phyloP scores from a whole-genome alignment of 1,140 invertebrate genomes.

The Tetragonula clypearis region DNA sequence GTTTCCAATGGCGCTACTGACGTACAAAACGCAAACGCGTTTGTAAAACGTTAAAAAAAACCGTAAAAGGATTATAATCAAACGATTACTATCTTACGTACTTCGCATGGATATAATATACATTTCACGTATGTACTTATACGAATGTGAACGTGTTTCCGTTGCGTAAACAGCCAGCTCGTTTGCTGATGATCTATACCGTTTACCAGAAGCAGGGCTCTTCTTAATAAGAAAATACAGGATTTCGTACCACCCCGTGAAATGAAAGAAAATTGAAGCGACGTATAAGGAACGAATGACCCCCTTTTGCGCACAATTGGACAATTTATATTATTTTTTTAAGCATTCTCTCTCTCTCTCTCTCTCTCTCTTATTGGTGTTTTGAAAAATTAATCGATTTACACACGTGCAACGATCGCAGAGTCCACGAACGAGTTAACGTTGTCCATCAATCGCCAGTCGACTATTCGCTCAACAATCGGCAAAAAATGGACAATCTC shows the following conservation, averaged over 20 bases:
- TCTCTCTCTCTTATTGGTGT: no score
- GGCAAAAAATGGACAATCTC: not conserved
- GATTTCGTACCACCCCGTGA: no score
- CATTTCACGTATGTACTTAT: not conserved
- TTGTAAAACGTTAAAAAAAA: not conserved
- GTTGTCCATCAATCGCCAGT: not conserved
- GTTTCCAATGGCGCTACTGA: no score
- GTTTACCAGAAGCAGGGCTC: not conserved
- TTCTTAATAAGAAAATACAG: not conserved
- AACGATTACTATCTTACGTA: not conserved
- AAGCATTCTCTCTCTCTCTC: no score
- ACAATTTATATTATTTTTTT: not conserved
- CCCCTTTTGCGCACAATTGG: not conserved
- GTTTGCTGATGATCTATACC: conserved; percentile 15
- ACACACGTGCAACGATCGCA: no score
- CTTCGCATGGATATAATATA: not conserved
- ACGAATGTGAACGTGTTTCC: not conserved
- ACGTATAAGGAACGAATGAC: not conserved
- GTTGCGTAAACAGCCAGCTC: not conserved
- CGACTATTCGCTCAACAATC: not conserved
- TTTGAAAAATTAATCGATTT: no score
- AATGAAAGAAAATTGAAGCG: not conserved
- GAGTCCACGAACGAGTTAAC: not conserved
- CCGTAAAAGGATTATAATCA: no score
- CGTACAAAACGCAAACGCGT: not conserved